Evolutionary conservation across 2,113 vertebrate genomes (phyloP).

Genomic region (Herpailurus yagouaroundi): DNA sequence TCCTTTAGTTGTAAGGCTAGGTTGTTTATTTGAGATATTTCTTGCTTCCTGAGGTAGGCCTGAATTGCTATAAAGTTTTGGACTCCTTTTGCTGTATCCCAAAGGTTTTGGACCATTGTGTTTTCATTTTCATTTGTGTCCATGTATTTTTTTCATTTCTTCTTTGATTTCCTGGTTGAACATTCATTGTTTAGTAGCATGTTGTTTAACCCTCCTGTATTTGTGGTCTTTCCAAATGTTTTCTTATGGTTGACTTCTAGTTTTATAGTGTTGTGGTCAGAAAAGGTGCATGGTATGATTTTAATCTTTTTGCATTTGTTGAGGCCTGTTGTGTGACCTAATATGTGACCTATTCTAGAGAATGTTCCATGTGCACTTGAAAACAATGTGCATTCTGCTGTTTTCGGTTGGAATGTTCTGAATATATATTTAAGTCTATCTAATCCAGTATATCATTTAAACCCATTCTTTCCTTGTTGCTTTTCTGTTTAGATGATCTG

Average conservation of each 20-base stretch:
- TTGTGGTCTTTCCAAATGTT: background rate
- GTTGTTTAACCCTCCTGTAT: background rate
- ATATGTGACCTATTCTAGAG: background rate
- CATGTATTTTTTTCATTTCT: background rate
- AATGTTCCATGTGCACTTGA: background rate
- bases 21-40: background rate
- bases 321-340: background rate
- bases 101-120: background rate
- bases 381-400: background rate
- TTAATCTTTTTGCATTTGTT: background rate
- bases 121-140: background rate
- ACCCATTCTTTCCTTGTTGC: background rate
- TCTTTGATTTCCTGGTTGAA: background rate
- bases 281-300: background rate
- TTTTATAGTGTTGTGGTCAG: background rate
- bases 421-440: too few relatives aligned
- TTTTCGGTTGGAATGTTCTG: background rate
- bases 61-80: background rate
- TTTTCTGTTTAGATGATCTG: background rate
- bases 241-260: background rate
- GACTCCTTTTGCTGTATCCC: background rate
- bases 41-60: background rate
- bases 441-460: background rate
- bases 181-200: background rate
- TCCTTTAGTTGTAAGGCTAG: background rate